Percentiles rank a stretch among this genome's conserved stretches.
Conservation (phyloP, 1,140 invertebrate species). For the Drosophila subpulchrella region DNA sequence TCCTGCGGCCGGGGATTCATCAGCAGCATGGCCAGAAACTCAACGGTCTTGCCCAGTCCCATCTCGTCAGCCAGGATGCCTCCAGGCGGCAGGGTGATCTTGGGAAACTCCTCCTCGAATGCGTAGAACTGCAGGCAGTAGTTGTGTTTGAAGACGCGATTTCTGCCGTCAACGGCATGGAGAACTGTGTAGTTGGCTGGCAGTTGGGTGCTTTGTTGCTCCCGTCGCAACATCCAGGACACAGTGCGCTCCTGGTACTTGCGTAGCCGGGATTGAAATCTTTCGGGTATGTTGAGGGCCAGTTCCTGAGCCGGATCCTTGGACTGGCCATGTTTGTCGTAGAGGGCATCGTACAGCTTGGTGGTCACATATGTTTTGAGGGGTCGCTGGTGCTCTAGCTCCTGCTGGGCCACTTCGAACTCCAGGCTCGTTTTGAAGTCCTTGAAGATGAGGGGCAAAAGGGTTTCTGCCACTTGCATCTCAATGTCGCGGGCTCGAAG, state of each 20-base stretch:
- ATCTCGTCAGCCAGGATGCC: constrained; percentile 94
- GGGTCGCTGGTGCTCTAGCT: constrained; percentile 47
- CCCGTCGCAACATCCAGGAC: constrained; percentile 89
- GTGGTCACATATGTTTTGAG: constrained; percentile 72
- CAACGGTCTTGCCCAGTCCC: constrained; percentile 93
- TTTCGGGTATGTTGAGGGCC: constrained; percentile 8
- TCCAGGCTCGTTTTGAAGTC: constrained; percentile 48
- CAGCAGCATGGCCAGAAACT: constrained; percentile 90
- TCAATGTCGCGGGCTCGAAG: constrained; percentile 20
- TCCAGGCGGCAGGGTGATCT: constrained; percentile 85
- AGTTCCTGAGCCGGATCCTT: background rate
- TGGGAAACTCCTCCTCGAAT: constrained; percentile 28
- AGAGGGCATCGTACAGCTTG: constrained; percentile 65
- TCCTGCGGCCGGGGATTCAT: constrained; percentile 85
- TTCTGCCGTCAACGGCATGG: constrained; percentile 33
- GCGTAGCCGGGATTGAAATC: constrained; percentile 85
- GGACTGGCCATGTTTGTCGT: constrained; percentile 37
- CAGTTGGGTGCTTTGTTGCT: constrained; percentile 72
- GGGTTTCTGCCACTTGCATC: constrained; percentile 41
- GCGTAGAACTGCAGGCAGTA: constrained; percentile 64
- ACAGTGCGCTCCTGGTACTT: constrained; percentile 89
- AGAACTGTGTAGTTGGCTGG: constrained; percentile 47
- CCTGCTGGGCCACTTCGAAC: constrained; percentile 51
- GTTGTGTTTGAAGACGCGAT: constrained; percentile 85
- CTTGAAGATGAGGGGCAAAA: constrained; percentile 59